Percentiles rank a stretch among this genome's conserved stretches.
Conservation (phyloP, 2,888 invertebrate species). For the Abscondita cerata region DNA sequence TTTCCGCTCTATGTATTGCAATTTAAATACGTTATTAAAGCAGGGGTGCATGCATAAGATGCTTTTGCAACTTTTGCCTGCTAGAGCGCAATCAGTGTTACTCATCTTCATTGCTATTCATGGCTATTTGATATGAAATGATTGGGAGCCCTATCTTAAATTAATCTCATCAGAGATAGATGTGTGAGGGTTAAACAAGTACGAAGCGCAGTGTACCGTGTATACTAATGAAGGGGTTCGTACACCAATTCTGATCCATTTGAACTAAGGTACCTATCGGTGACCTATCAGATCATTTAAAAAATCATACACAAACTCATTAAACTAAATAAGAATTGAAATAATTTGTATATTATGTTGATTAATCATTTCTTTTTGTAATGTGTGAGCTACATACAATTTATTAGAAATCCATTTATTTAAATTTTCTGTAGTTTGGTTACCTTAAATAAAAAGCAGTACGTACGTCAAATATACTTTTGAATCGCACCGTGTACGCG, state of each 20-base stretch:
- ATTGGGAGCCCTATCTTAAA: slow-evolving; percentile 50
- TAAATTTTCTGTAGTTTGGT: too few species aligned
- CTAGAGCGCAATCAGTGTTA: slow-evolving; percentile 51
- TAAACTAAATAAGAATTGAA: too few species aligned
- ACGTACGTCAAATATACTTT: too few species aligned
- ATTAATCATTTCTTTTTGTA: too few species aligned
- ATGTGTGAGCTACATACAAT: too few species aligned
- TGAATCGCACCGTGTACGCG: too few species aligned
- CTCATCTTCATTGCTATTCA: slow-evolving; percentile 54
- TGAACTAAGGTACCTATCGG: too few species aligned
- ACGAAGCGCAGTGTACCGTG: slow-evolving; percentile 19
- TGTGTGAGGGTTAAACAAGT: slow-evolving; percentile 27
- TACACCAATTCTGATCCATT: slow-evolving; percentile 6
- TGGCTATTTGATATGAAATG: slow-evolving; percentile 51
- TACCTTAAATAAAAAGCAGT: too few species aligned
- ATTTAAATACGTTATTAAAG: slow-evolving; percentile 39
- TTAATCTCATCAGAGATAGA: slow-evolving; percentile 49
- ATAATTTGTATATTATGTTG: too few species aligned
- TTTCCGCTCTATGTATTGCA: slow-evolving; percentile 44
- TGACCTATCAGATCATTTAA: too few species aligned
- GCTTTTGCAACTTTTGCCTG: slow-evolving; percentile 32
- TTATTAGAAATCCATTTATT: too few species aligned
- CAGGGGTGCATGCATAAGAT: slow-evolving; percentile 24
- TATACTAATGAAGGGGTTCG: slow-evolving; percentile 22
- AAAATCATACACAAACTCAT: too few species aligned